Percentiles rank a stretch among this genome's conserved stretches.
These are phyloP conservation scores for Drosophila percnosoma DNA, from an alignment of 2,888 invertebrate species.

Conservation along the genomic window DNA sequence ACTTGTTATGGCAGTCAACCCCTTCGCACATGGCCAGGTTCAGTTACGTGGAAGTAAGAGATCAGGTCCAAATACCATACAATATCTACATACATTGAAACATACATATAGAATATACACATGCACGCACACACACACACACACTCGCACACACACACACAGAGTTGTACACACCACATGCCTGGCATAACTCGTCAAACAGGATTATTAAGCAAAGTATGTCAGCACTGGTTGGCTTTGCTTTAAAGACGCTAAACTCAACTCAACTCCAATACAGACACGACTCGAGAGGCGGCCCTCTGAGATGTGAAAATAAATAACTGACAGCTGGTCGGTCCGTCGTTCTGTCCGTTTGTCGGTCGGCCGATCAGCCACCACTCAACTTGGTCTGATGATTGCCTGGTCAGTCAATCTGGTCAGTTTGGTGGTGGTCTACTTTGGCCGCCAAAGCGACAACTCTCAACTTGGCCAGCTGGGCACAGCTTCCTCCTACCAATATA, in stretches of 20 bases:
- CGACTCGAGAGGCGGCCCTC: conserved; percentile 43
- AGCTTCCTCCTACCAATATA: conserved; percentile 11
- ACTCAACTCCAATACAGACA: conserved; percentile 5
- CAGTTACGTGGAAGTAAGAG: conserved; percentile 71
- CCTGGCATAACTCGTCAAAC: conserved; percentile 80
- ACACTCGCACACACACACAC: not conserved
- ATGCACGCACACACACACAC: not conserved
- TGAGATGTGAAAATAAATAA: conserved; percentile 33
- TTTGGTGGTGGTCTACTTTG: conserved; percentile 41
- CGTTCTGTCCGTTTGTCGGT: not conserved
- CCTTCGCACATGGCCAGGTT: conserved; percentile 55
- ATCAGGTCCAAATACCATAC: conserved; percentile 33
- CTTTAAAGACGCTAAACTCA: conserved; percentile 44
- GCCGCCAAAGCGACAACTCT: conserved; percentile 8
- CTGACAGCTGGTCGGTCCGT: conserved; percentile 63
- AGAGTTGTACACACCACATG: conserved; percentile 1
- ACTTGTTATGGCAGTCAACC: conserved; percentile 25
- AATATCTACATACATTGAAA: conserved; percentile 11
- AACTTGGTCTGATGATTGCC: not conserved
- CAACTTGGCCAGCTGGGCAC: conserved; percentile 4
- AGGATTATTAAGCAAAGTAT: conserved; percentile 82
- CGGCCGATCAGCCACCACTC: not conserved
- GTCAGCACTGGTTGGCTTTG: conserved; percentile 64
- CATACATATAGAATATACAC: conserved; percentile 3
- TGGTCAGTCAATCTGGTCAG: conserved; percentile 44